Conservation (phyloP, 2,113 vertebrate genomes). For the Percopsis transmontana region DNA sequence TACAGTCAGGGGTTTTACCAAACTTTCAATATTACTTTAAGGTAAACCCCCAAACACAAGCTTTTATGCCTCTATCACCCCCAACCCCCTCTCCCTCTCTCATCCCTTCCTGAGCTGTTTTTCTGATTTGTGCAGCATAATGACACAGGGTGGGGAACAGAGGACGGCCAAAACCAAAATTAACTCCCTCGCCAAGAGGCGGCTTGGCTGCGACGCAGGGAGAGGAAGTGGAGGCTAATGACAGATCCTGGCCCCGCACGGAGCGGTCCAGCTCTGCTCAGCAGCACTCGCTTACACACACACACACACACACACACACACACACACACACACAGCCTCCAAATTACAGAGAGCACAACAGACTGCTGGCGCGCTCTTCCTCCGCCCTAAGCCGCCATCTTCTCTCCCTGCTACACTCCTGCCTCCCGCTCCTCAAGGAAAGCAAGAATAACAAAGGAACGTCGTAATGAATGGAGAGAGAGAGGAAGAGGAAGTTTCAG, state of each 20-base stretch:
- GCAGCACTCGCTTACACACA: conserved; percentile 18
- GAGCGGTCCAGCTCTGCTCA: conserved; percentile 61
- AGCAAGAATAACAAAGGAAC: conserved; percentile 22
- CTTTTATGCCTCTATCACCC: neutral
- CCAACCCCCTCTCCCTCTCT: neutral
- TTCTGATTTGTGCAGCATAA: conserved; percentile 89
- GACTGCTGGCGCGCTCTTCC: conserved; percentile 62
- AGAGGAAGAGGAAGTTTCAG: neutral
- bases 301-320: conserved; percentile 9
- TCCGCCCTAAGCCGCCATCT: conserved; percentile 74
- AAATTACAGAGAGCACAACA: conserved; percentile 79
- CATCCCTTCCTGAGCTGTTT: conserved; percentile 58
- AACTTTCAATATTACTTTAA: no score
- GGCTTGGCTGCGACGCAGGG: conserved; percentile 81
- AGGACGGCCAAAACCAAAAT: conserved; percentile 91
- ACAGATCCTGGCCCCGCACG: conserved; percentile 77
- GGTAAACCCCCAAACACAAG: neutral
- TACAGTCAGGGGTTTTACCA: no score
- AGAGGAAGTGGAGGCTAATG: conserved; percentile 83
- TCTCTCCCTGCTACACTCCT: conserved; percentile 54
- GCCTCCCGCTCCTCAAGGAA: conserved; percentile 28
- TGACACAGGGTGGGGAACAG: conserved; percentile 90
- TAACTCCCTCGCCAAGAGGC: conserved; percentile 84
- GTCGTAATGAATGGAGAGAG: conserved; percentile 3
- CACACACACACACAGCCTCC: conserved; percentile 58